phyloP scores from a whole-genome alignment of 2,888 invertebrate species.

The Proisotoma minuta region DNA sequence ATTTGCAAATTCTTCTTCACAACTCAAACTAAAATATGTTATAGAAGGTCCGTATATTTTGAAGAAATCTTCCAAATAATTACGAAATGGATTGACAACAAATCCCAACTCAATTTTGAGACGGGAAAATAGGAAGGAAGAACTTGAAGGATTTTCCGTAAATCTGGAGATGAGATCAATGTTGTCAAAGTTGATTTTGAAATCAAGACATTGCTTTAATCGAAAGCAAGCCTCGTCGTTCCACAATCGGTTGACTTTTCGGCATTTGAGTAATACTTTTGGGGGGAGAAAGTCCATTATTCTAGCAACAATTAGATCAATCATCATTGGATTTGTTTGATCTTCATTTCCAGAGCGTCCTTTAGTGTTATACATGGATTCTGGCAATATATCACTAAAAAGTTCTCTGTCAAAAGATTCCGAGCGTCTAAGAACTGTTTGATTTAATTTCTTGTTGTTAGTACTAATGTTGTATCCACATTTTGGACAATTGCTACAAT shows the following conservation, averaged over 20 bases:
- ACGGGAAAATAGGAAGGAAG: conserved; percentile 18
- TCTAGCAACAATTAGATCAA: conserved; percentile 32
- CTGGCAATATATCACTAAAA: conserved; percentile 8
- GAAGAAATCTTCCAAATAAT: conserved; percentile 22
- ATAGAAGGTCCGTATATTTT: conserved; percentile 18
- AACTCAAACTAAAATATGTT: conserved; percentile 21
- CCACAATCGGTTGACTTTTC: conserved; percentile 27
- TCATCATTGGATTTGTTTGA: conserved; percentile 24
- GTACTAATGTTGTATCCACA: conserved; percentile 12
- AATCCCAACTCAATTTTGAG: conserved; percentile 29
- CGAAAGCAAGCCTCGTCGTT: conserved; percentile 25
- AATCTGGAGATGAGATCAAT: conserved; percentile 24
- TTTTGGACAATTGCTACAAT: conserved; percentile 9
- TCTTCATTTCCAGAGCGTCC: not conserved
- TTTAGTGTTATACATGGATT: not conserved
- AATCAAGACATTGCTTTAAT: conserved; percentile 17
- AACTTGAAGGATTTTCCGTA: conserved; percentile 1
- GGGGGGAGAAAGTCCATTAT: conserved; percentile 21
- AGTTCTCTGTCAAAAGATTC: conserved; percentile 8
- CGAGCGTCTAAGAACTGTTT: conserved; percentile 1
- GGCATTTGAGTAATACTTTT: conserved; percentile 21
- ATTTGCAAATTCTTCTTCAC: conserved; percentile 31
- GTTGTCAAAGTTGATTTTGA: conserved; percentile 26
- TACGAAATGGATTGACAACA: conserved; percentile 22
- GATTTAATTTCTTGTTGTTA: not conserved